phyloP scores from a whole-genome alignment of 2,888 invertebrate species.

The Agriotes lineatus region DNA sequence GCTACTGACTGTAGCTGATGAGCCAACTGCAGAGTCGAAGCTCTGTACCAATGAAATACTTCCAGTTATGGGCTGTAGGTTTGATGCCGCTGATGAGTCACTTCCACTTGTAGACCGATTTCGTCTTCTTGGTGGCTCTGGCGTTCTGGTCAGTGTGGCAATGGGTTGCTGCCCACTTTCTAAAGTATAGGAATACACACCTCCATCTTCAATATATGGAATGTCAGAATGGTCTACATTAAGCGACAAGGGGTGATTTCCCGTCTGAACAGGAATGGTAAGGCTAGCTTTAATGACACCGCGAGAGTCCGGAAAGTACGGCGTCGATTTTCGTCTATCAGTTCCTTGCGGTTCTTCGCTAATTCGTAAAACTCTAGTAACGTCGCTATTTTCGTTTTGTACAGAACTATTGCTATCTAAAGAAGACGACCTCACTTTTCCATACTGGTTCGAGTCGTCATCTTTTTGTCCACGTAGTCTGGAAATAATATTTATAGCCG shows the following conservation, averaged over 20 bases:
- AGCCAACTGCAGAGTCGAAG: constrained; percentile 77
- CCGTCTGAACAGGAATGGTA: constrained; percentile 74
- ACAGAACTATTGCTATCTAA: constrained; percentile 65
- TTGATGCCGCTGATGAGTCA: constrained; percentile 65
- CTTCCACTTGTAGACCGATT: constrained; percentile 68
- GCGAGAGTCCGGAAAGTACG: constrained; percentile 69
- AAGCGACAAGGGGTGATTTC: constrained; percentile 62
- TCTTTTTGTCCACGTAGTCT: constrained; percentile 64
- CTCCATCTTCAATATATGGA: constrained; percentile 75
- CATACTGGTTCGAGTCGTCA: constrained; percentile 55
- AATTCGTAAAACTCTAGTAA: constrained; percentile 58
- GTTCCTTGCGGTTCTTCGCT: constrained; percentile 52
- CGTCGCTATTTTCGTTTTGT: constrained; percentile 70
- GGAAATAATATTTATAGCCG: constrained; percentile 70
- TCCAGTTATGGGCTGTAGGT: constrained; percentile 63
- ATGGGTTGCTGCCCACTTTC: constrained; percentile 59
- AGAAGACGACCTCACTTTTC: constrained; percentile 62
- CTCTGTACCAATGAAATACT: constrained; percentile 63
- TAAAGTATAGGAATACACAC: constrained; percentile 56
- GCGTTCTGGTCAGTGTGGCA: constrained; percentile 60
- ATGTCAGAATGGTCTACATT: constrained; percentile 74
- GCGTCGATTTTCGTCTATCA: constrained; percentile 72
- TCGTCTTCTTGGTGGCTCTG: constrained; percentile 64
- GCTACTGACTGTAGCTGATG: constrained; percentile 71
- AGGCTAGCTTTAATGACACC: constrained; percentile 84